Evolutionary conservation across 2,113 vertebrate genomes (phyloP).

Genomic region (Leucopsar rothschildi): DNA sequence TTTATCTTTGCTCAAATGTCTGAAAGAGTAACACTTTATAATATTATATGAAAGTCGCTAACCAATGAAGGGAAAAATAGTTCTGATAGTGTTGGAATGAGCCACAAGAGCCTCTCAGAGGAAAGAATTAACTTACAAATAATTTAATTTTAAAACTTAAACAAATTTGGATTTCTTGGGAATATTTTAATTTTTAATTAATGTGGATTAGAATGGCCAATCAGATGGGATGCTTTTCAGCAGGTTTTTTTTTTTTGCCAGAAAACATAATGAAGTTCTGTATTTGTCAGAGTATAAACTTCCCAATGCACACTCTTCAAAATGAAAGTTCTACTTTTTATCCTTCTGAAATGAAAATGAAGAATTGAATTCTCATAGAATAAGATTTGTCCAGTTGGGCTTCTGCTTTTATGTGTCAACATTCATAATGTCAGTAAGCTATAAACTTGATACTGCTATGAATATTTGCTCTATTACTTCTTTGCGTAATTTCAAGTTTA

Average conservation of each 20-base stretch:
- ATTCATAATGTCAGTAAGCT: background rate
- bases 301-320: background rate
- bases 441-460: background rate
- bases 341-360: background rate
- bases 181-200: background rate
- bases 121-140: background rate
- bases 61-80: background rate
- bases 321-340: background rate
- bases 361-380: background rate
- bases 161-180: background rate
- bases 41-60: background rate
- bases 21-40: background rate
- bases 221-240: background rate
- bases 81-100: background rate
- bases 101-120: background rate
- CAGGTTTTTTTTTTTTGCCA: background rate
- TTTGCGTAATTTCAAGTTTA: background rate
- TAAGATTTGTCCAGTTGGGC: background rate
- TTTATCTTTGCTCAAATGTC: background rate
- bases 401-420: background rate
- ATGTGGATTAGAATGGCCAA: background rate
- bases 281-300: background rate
- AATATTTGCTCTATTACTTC: background rate
- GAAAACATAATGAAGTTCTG: background rate
- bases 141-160: background rate